Evolutionary conservation across 2,888 invertebrate species (phyloP), one percentile per base, ranked within the genome.

Genomic region (Calliopum simillimum): DNA sequence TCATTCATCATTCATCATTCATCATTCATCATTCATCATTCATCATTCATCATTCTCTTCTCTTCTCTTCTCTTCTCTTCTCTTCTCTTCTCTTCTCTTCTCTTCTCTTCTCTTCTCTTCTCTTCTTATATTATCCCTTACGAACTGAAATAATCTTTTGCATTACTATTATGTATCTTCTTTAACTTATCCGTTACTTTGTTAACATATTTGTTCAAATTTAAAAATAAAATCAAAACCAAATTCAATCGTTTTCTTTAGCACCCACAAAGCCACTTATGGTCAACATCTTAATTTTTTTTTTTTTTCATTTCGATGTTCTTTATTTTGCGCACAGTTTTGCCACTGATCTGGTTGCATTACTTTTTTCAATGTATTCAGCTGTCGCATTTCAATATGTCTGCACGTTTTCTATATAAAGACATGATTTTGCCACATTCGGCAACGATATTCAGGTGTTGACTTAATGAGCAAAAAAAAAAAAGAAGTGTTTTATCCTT

Each of bases 381-480:
- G 49, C 59, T 49, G 67, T 59, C 59, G 21, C 67, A 58, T 67
- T 59, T 67, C 67, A 49, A 59, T 59, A 67, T 58, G 49, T 58
- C 58, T 21, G 23, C 14, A 46, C 49, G 56, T 49, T 58, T 64
- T 16, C 62, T 63, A 58, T 63, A 63, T 69, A 63, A 63, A 69
- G 63, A 69, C 69, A 69, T 64, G 64, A 55, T 23, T n/a, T 23
- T 33, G 47, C 56, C 66, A n/a, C 47, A 59, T 64, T 63, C 63
- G 49, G 63, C 49, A 43, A 23, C 44, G 55, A 66, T 66, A 33
- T 59, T 67, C 56, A 71, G 67, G 63, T 62, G 65, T 67, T 67
- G 63, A 61, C 67, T 67, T 67, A 71, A 67, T 70, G 67, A 66
- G 62, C 53, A 62, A 41, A 33, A 69, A 63, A 41, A 56, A 46